Evolutionary conservation across 1,140 invertebrate species (phyloP).

Genomic region (Tribolium madens): DNA sequence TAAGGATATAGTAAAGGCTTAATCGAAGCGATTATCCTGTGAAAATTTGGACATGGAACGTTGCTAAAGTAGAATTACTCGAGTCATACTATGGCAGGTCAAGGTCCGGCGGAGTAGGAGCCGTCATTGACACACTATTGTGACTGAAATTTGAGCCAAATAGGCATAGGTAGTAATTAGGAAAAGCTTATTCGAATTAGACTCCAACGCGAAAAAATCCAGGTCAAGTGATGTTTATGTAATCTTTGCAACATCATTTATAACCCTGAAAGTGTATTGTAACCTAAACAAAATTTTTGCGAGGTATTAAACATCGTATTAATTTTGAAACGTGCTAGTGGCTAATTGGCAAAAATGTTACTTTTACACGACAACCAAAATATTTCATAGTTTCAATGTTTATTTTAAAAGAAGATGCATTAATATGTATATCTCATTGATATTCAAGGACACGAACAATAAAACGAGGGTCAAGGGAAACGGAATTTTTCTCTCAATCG

Average conservation of each 20-base stretch:
- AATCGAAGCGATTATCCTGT: not conserved
- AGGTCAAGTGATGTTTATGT: slow-evolving; percentile 30
- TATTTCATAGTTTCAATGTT: not conserved
- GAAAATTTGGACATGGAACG: not conserved
- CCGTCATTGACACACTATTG: slow-evolving; percentile 50
- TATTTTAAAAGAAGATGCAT: slow-evolving; percentile 9
- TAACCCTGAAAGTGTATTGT: slow-evolving; percentile 19
- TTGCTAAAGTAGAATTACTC: slow-evolving; percentile 2
- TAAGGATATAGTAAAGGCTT: not conserved
- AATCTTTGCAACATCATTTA: slow-evolving; percentile 34
- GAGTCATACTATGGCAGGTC: slow-evolving; percentile 49
- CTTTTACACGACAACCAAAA: not conserved
- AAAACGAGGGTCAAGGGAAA: not conserved
- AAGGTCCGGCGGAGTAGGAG: slow-evolving; percentile 46
- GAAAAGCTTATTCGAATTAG: not conserved
- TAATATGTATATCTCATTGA: not conserved
- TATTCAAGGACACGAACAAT: not conserved
- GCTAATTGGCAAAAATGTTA: not conserved
- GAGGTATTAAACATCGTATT: not conserved
- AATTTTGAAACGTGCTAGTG: not conserved
- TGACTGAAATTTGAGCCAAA: slow-evolving; percentile 26
- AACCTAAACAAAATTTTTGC: no score
- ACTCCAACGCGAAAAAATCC: slow-evolving; percentile 23
- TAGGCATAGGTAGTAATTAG: not conserved
- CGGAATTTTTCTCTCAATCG: not conserved